Base-by-base conservation (phyloP, 2,113 vertebrate genomes). In the Garra rufa region DNA sequence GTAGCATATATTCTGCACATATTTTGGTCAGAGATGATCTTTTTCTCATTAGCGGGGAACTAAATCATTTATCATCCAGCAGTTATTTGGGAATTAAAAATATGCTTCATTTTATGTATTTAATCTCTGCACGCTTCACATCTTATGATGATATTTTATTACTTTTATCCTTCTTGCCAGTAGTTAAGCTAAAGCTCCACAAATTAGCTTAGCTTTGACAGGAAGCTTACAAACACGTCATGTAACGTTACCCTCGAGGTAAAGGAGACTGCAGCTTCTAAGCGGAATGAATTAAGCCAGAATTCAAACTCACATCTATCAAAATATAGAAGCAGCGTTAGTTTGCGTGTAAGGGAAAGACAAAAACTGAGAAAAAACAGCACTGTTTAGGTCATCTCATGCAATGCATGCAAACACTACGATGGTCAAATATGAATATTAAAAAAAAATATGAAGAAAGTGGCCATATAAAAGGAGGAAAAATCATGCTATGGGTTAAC, bases 401-500 rank as follows among this genome's bases (percentile, higher is more conserved):
- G 34, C 78, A 87, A 85, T 79, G 81, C 41, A 76, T 83, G 55
- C 52, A 50, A 14, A 65, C 43, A 19, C 43, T n/a, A 10, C 19
- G 19, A 83, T 85, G 70, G 59, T 88, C 85, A 77, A 71, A 81
- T 78, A 57, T 87, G 26, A 83, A 69, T 38, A 50, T 57, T 81
- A 44, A 41, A 59, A 76, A 46, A 59, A 21, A 38, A 59, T 83
- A 21, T 63, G 55, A 74, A 26, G 78, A 85, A 84, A 57, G 71
- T 38, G 63, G 70, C 65, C 48, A 65, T 76, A 24, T 82, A 28
- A 57, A 50, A 30, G 48, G 82, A 41, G 85, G 76, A 84, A 21
- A 86, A 89, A 91, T 89, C 90, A 91, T 89, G 82, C 90, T 95
- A 95, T 95, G 92, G 95, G 95, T 96, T 96, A 95, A 91, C 95